A percentile compares a stretch with the other conserved stretches of the same genome.
These are phyloP conservation scores for Spermophilus dauricus DNA, from an alignment of 2,113 vertebrate species.

Conservation along the genomic window DNA sequence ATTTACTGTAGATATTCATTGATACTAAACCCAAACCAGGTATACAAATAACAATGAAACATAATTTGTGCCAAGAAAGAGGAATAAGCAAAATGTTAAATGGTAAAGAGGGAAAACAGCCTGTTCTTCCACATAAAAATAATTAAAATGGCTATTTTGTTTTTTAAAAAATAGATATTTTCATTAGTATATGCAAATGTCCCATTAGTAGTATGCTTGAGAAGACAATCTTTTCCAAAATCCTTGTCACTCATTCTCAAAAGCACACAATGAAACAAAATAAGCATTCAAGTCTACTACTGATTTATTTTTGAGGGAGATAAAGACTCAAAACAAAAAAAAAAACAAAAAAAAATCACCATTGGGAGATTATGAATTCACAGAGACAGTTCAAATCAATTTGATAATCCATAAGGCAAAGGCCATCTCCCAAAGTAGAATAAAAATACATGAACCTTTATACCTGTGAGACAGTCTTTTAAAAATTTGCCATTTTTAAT, in stretches of 20 bases:
- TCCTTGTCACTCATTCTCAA: neutral
- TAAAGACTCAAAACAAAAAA: conserved; percentile 1
- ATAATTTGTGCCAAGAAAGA: neutral
- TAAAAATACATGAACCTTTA: conserved; percentile 9
- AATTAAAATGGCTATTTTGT: neutral
- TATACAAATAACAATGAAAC: neutral
- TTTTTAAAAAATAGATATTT: neutral
- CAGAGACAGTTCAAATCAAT: neutral
- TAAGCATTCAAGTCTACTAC: neutral
- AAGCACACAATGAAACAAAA: neutral
- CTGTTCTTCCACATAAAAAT: neutral
- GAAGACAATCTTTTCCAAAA: neutral
- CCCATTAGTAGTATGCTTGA: neutral
- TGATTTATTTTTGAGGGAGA: neutral
- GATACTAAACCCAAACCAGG: neutral
- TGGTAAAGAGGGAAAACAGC: neutral
- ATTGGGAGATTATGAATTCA: neutral
- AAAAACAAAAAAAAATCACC: conserved; percentile 34
- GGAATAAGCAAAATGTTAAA: neutral
- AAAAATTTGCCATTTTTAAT: conserved; percentile 8
- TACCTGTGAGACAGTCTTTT: neutral
- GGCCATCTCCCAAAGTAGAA: neutral
- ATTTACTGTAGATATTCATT: neutral
- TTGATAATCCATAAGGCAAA: conserved; percentile 12
- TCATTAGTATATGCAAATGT: neutral